phyloP scores from a whole-genome alignment of 2,797 vertebrate genomes.

The Bovichtus diacanthus region DNA sequence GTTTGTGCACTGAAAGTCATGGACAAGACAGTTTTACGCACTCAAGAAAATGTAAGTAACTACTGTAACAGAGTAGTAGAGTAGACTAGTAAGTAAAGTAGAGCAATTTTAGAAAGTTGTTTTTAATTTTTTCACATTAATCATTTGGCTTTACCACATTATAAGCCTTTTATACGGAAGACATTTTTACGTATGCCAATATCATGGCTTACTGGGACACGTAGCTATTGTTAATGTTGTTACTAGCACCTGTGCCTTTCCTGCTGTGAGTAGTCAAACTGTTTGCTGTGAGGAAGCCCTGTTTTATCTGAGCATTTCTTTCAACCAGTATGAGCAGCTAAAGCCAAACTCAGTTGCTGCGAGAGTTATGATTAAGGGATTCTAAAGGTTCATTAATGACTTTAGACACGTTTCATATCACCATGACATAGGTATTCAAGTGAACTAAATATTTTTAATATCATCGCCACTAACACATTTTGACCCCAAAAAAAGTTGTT shows the following conservation, averaged over 20 bases:
- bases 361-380: neutral
- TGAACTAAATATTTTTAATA: neutral
- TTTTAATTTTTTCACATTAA: neutral
- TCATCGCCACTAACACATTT: neutral
- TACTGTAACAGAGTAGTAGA: neutral
- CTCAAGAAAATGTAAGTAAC: constrained; percentile 89
- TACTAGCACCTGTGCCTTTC: neutral
- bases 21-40: constrained; percentile 88
- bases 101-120: neutral
- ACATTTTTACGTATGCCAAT: neutral
- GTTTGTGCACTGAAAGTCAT: constrained; percentile 97
- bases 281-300: neutral
- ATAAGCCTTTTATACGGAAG: neutral
- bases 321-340: neutral
- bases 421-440: neutral
- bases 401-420: neutral
- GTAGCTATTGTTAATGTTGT: neutral
- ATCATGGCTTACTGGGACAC: neutral
- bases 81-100: neutral
- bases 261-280: neutral
- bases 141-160: neutral
- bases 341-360: neutral
- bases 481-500: neutral
- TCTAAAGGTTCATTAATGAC: neutral
- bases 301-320: neutral